Evolutionary conservation across 2,888 invertebrate genomes (phyloP), one percentile per base, ranked within the genome.

Genomic region (Pardosa pseudoannulata): DNA sequence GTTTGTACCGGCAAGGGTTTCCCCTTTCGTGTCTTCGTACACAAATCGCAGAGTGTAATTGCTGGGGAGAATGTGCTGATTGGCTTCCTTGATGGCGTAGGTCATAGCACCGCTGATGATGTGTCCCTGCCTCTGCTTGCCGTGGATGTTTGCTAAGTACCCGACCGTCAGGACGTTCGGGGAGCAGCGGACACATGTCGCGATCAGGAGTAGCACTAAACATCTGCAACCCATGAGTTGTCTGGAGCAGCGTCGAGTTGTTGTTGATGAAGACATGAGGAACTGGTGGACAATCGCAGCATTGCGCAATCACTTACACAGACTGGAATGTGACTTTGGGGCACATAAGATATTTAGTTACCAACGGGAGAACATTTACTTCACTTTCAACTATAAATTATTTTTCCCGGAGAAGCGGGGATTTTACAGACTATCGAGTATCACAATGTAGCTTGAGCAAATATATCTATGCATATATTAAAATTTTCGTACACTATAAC

Each of bases 11-110:
- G 94, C 93, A 90, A 97, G 95, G 71, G 96, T 96, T 90, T 97
- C 96, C 88, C 96, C 96, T 91, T 94, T 93, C 72, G 96, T 96
- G 91, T 96, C 96, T 0, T 95, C 95, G 0, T 96, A 95, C 3
- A 95, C 93, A 16, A 90, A 86, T 36, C 93, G 93, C 79, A 97
- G 92, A 67, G 92, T 93, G 87, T 94, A 92, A 0, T 95, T 95
- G 0, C 95, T 95, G 70, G 96, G 92, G 50, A 96, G 89, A 13
- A 87, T 19, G 16, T 50, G 29, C 6, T 71, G 64, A 39, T 87
- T 87, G 11, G 81, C 78, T 50, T 81, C 72, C 16, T 76, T 50
- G 28, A 87, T 75, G 31, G 87, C 87, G 28, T 78, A 81, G 13
- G 87, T 81, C 81, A 87, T 87, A 19, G 87, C 87, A 31, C 87